Percentiles rank a stretch among this genome's conserved stretches.
phyloP scores from a whole-genome alignment of 2,113 vertebrate genomes.

The Anhinga rufa region DNA sequence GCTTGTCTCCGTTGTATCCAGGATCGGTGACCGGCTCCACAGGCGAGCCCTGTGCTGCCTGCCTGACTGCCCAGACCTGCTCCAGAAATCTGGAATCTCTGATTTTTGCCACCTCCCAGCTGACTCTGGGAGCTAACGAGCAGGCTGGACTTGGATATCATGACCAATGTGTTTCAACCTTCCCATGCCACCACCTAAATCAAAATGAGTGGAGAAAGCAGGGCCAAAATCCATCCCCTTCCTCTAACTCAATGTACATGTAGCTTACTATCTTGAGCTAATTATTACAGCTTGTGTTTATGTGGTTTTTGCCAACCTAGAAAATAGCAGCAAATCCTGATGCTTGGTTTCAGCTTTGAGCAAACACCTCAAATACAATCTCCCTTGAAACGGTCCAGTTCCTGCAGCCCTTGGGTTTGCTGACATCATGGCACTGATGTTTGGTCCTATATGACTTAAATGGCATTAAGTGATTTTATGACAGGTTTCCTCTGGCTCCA shows the following conservation, averaged over 20 bases:
- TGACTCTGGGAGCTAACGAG: not conserved
- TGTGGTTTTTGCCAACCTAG: not conserved
- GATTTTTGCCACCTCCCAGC: not conserved
- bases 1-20: rapidly evolving
- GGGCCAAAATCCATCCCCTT: not conserved
- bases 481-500: not conserved
- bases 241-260: not conserved
- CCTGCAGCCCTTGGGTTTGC: not conserved
- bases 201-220: not conserved
- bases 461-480: not conserved
- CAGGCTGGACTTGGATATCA: not conserved
- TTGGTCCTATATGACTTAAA: not conserved
- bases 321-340: not conserved
- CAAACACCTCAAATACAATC: not conserved
- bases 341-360: not conserved
- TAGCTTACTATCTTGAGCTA: not conserved
- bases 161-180: not conserved
- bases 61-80: not conserved
- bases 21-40: not conserved
- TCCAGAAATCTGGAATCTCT: not conserved
- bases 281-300: conserved; percentile 18
- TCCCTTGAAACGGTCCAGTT: not conserved
- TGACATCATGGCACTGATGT: not conserved
- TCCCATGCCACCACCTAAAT: not conserved
- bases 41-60: not conserved